Base-by-base conservation (phyloP, 2,797 vertebrate genomes). In the Etheostoma perlongum region DNA sequence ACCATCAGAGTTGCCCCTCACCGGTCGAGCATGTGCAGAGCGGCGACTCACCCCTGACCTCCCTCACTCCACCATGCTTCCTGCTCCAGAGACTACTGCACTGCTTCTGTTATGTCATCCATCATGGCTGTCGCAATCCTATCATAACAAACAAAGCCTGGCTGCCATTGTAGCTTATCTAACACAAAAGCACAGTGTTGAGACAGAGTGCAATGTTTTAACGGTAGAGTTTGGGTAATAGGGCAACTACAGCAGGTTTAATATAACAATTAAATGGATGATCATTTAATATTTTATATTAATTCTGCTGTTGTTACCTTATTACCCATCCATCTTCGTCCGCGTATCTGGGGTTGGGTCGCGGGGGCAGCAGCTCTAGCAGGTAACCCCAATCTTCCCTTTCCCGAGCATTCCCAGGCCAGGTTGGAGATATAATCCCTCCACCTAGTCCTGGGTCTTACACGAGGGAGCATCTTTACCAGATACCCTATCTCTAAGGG, bases 111-210 rank as follows among this genome's bases (percentile, higher is more conserved):
- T 86, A 52, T 76, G 40, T 72, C 80, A 91, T 93, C 90, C 89
- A 89, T 93, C 92, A 91, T 36, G 16, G 61, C 77, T 88, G 88
- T 88, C 89, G 87, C 78, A 83, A 82, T 79, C 63, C 78, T 87
- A 84, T 88, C 83, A 84, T 91, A 73, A 81, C 82, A 89, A 88
- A 87, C 85, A 90, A 84, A 89, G 76, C 77, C 1, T 3, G 61
- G 70, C 42, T 76, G 77, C 78, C 69, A 48, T 49, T 53, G 51
- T 67, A 46, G 82, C 81, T 84, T 77, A 71, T 85, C 79, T 72
- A 52, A 76, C 49, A 68, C 53, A 55, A 54, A 59, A 18, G 42
- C 72, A 51, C 64, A 46, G 74, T 64, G 67, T 27, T 36, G 68
- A 72, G 60, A 49, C 44, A 62, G 67, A 51, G n/a, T 53, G 33